Evolutionary conservation across 2,113 vertebrate genomes (phyloP).

Genomic region (Rhineura floridana): DNA sequence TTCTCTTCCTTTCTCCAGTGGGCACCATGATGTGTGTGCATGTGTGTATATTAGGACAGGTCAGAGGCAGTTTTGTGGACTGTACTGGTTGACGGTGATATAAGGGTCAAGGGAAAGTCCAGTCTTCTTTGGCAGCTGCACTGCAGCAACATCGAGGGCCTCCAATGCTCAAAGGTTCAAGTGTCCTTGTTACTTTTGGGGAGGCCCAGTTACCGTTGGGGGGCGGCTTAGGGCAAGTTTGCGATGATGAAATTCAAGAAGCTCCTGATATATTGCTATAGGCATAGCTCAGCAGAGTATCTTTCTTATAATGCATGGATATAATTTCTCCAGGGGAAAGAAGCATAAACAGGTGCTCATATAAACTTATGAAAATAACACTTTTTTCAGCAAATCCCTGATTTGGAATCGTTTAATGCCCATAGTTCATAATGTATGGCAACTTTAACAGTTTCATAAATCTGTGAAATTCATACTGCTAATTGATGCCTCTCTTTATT

Average conservation of each 20-base stretch:
- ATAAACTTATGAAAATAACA: too few relatives aligned
- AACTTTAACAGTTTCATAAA: not conserved
- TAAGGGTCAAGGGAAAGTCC: not conserved
- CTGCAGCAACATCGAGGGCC: not conserved
- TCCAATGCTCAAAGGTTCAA: not conserved
- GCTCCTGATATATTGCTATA: not conserved
- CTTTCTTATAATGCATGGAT: not conserved
- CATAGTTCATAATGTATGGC: not conserved
- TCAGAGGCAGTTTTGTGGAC: too few relatives aligned
- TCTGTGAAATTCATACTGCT: not conserved
- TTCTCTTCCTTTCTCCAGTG: too few relatives aligned
- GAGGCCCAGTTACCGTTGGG: not conserved
- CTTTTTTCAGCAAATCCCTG: not conserved
- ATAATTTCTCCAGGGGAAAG: not conserved
- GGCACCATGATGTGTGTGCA: too few relatives aligned
- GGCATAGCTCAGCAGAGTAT: not conserved
- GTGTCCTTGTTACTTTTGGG: too few relatives aligned
- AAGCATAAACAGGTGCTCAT: not conserved
- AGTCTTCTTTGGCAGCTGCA: not conserved
- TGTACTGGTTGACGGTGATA: not conserved
- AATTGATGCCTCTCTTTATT: not conserved
- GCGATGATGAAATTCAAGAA: not conserved
- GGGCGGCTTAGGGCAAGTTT: not conserved
- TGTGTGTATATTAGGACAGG: too few relatives aligned
- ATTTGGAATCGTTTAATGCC: not conserved